phyloP scores from a whole-genome alignment of 2,888 invertebrate genomes.

The Thecophora atra region DNA sequence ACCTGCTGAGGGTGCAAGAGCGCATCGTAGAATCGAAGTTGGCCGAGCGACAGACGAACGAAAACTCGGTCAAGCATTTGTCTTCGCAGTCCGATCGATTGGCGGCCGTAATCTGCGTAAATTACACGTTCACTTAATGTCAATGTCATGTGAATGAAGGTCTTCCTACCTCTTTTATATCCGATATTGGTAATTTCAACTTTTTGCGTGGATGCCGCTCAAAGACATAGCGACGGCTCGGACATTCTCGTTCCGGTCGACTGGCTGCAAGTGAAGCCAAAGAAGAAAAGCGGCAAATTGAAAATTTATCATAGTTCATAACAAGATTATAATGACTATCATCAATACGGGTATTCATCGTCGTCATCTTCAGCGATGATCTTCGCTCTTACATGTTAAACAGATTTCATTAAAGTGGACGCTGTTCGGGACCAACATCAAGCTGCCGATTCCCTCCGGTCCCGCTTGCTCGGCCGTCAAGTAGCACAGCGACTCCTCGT shows the following conservation, averaged over 20 bases:
- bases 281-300: slow-evolving; percentile 6
- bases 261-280: slow-evolving; percentile 70
- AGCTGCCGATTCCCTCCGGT: slow-evolving; percentile 87
- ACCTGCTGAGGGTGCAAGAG: slow-evolving; percentile 80
- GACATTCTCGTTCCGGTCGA: slow-evolving; percentile 88
- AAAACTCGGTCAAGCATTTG: slow-evolving; percentile 87
- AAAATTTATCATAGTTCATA: background rate
- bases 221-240: slow-evolving; percentile 87
- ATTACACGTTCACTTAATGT: background rate
- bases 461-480: slow-evolving; percentile 85
- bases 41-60: slow-evolving; percentile 87
- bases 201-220: slow-evolving; percentile 88
- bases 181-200: slow-evolving; percentile 80
- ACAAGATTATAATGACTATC: background rate
- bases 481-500: slow-evolving; percentile 89
- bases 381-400: slow-evolving; percentile 81
- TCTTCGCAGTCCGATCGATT: slow-evolving; percentile 92
- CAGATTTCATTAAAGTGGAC: slow-evolving; percentile 92
- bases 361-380: background rate
- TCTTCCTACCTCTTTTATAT: slow-evolving; percentile 77
- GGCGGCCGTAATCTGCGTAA: slow-evolving; percentile 71
- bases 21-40: slow-evolving; percentile 82
- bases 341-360: background rate
- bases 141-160: background rate
- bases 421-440: slow-evolving; percentile 89